phyloP scores from a whole-genome alignment of 1,140 invertebrate genomes.

The Muscidifurax raptorellus region DNA sequence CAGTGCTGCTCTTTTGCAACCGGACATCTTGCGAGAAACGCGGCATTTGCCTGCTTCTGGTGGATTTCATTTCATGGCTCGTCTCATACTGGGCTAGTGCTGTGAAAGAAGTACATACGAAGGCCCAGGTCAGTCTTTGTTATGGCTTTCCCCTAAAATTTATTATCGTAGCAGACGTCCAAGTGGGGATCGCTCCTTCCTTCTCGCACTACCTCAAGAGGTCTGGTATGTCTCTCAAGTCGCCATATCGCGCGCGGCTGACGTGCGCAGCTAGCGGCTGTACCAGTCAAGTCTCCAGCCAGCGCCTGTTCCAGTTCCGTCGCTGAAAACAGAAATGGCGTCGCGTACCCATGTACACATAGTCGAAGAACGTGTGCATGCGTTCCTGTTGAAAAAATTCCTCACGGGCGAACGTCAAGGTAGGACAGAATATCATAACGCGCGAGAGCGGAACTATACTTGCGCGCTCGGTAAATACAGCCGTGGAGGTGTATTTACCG shows the following conservation, averaged over 20 bases:
- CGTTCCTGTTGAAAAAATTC: slow-evolving; percentile 76
- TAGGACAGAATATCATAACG: slow-evolving; percentile 69
- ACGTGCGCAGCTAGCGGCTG: slow-evolving; percentile 14
- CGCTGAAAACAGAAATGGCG: slow-evolving; percentile 59
- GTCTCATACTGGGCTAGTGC: background rate
- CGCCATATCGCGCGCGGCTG: background rate
- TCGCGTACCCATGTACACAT: slow-evolving; percentile 53
- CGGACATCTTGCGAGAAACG: too few species aligned
- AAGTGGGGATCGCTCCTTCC: slow-evolving; percentile 26
- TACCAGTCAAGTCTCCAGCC: too few species aligned
- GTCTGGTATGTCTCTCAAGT: background rate
- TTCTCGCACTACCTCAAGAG: slow-evolving; percentile 6
- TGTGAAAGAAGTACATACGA: background rate
- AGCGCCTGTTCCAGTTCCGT: slow-evolving; percentile 37
- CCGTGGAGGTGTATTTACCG: too few species aligned
- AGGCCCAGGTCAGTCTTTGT: background rate
- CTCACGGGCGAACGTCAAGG: slow-evolving; percentile 75
- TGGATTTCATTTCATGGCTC: background rate
- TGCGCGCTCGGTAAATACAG: background rate
- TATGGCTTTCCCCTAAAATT: slow-evolving; percentile 74
- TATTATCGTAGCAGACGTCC: slow-evolving; percentile 40
- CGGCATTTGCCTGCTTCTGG: background rate
- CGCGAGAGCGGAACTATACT: slow-evolving; percentile 46
- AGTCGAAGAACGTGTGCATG: slow-evolving; percentile 65
- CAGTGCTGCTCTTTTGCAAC: background rate